phyloP scores from a whole-genome alignment of 2,888 invertebrate species.

The Ecliptopera silaceata region DNA sequence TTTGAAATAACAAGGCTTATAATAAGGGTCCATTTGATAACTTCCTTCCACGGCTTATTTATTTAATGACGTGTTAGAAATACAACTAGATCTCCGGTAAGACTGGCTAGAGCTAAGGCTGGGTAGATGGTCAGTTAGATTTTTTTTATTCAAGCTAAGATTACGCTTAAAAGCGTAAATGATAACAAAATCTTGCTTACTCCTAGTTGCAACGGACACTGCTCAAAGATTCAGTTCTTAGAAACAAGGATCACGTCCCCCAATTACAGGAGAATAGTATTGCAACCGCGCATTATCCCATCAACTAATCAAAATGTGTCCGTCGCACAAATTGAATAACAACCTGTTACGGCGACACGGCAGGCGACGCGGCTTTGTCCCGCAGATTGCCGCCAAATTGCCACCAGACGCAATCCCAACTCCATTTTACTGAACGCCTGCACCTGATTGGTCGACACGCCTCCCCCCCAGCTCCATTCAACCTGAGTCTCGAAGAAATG shows the following conservation, averaged over 20 bases:
- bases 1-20: constrained; percentile 28
- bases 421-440: constrained; percentile 72
- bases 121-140: not conserved
- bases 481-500: constrained; percentile 58
- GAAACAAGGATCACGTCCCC: constrained; percentile 8
- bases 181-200: too few species aligned
- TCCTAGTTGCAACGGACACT: not conserved
- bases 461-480: constrained; percentile 44
- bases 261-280: constrained; percentile 40
- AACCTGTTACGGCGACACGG: constrained; percentile 67
- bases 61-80: constrained; percentile 8
- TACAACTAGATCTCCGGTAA: not conserved
- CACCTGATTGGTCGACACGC: constrained; percentile 78
- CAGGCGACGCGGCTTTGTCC: constrained; percentile 67
- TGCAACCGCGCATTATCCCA: constrained; percentile 64
- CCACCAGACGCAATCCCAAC: constrained; percentile 69
- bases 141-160: not conserved
- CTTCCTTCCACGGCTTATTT: constrained; percentile 5
- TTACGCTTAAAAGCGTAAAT: too few species aligned
- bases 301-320: constrained; percentile 76
- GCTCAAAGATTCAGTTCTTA: not conserved
- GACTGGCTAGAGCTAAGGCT: too few species aligned
- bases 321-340: constrained; percentile 77
- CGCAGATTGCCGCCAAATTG: constrained; percentile 79
- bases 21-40: constrained; percentile 17